Evolutionary conservation across 2,113 vertebrate species (phyloP), one percentile per base, ranked within the genome.

Genomic region (Pyxicephalus adspersus): DNA sequence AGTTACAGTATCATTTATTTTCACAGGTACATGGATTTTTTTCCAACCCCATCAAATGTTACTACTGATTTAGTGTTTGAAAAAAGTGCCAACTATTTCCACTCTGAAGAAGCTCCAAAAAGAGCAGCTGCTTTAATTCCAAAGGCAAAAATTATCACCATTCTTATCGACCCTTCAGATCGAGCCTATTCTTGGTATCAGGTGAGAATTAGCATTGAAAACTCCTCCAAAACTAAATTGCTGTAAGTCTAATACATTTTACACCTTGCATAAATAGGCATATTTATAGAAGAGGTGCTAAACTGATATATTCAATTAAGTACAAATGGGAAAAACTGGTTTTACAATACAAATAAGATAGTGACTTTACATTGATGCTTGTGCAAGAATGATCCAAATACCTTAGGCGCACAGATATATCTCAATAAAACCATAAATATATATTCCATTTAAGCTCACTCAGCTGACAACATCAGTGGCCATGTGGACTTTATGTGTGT

Each of bases 21-120:
- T 88, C 84, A 25, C 88, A 99, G 97, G 97, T 99, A 99, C 83
- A 98, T 99, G 97, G 96, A 98, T 86, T 98, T 98, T 86, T 99
- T 99, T 80, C 96, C 96, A 0, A 83, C 95, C 64, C 97, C 97
- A 63, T 96, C 97, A 55, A 99, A 99, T 64, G 86, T 95, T 84
- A 97, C 92, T 80, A 96, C 95, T 0, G 96, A 99, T 88, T 95
- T 98, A 86, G 93, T 99, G 77, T 99, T 98, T 91, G 97, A 99
- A 90, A 98, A 99, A 87, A 99, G 96, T 65, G 96, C 97, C 70
- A 97, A 96, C 90, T 98, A 99, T 87, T 98, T 99, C 87, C 96
- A 97, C 38, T 98, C 96, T 13, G 96, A 99, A 88, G 97, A 98
- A 66, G 94, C 95, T 23, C 96, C 97, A 18, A 95, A 85, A 68